Base-by-base conservation (phyloP, 2,888 invertebrate genomes). In the Molanna angustata region DNA sequence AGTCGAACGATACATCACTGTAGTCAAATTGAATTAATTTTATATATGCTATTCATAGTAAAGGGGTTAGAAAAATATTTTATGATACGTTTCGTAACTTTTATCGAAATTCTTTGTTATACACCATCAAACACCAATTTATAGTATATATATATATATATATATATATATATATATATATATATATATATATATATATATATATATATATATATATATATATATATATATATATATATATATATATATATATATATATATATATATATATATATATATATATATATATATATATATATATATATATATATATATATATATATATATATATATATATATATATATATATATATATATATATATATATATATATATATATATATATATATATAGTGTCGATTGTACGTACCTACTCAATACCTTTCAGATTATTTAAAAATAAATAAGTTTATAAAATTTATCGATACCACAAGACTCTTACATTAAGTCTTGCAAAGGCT, bases 201-300 rank as follows among this genome's bases (percentile, higher is more conserved):
- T 50, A 50, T 46, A 47, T 51, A 48, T 51, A 49, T 51, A 48
- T 51, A 39, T 51, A 51, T 51, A 39, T 51, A 48, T 49, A 49
- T 51, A 48, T 51, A 39, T 51, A 51, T 51, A 21, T 49, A 48
- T 49, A 49, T 51, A 48, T 51, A 39, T 50, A 50, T 50, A 47
- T 50, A 47, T 50, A 50, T 50, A 47, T 50, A 47, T 50, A 50
- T 50, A 47, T 50, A 47, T 50, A 50, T 50, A 47, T 50, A 47
- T 50, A 50, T 50, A 47, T 51, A 49, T 52, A 53, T 52, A 43
- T 33, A 52, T 52, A 52, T 52, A 49, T 52, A 49, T 52, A 52
- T 50, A 49, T 52, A 49, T 52, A 52, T 52, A 49, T 52, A 49
- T 50, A 52, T 52, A 40, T 50, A 49, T 52, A 52, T 52, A 49